Percentiles rank a stretch among this genome's conserved stretches.
phyloP scores from a whole-genome alignment of 1,140 invertebrate species.

The Trichonephila clavipes region DNA sequence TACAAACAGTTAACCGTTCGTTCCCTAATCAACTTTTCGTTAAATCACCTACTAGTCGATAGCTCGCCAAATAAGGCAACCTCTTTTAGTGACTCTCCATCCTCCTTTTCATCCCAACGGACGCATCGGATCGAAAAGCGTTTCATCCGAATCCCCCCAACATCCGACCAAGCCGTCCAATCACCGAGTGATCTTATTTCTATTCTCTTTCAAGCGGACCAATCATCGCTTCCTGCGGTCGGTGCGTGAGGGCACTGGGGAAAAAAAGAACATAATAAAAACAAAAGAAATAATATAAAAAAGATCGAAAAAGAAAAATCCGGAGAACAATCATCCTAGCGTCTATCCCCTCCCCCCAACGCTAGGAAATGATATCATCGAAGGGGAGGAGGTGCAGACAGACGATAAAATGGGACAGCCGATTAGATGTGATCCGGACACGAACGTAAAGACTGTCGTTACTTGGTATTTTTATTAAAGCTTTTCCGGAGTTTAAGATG shows the following conservation, averaged over 20 bases:
- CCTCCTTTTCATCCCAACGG: conserved; percentile 59
- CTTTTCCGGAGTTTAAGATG: conserved; percentile 54
- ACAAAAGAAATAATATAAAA: neutral
- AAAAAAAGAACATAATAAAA: conserved; percentile 47
- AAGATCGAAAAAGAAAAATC: neutral
- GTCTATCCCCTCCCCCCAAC: neutral
- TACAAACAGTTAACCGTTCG: too few relatives aligned
- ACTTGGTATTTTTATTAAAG: conserved; percentile 60
- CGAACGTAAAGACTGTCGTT: conserved; percentile 52
- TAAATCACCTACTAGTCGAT: neutral
- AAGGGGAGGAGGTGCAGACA: neutral
- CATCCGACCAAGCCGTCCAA: conserved; percentile 47
- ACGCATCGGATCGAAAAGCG: conserved; percentile 69
- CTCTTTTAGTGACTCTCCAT: conserved; percentile 47
- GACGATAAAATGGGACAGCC: conserved; percentile 47
- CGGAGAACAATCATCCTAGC: neutral
- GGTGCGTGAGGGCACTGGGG: neutral
- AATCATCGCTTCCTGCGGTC: conserved; percentile 60
- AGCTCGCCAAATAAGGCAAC: conserved; percentile 17
- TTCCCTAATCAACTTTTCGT: neutral
- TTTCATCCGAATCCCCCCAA: conserved; percentile 59
- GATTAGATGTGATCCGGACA: conserved; percentile 53
- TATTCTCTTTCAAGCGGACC: conserved; percentile 56
- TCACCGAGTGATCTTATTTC: conserved; percentile 65
- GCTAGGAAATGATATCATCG: conserved; percentile 65